A percentile compares a stretch with the other conserved stretches of the same genome.
Conservation (phyloP, 2,888 invertebrate species). For the Ormyrus labotus region DNA sequence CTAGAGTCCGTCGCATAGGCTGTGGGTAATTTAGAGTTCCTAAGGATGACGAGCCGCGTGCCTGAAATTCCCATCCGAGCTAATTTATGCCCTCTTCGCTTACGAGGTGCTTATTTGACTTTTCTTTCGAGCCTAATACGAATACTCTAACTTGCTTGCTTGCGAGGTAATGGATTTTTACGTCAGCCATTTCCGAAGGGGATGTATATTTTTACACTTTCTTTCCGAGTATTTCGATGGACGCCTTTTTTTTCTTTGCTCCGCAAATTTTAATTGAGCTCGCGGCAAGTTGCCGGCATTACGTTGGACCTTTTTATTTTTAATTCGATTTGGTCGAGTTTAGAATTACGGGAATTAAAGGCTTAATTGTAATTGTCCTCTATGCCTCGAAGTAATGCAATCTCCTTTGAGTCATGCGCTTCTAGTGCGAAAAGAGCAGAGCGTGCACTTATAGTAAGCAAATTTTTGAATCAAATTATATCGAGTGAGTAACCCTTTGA, state of each 20-base stretch:
- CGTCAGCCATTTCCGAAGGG: no score
- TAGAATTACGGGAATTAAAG: constrained; percentile 20
- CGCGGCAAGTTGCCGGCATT: background rate
- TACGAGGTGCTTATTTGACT: no score
- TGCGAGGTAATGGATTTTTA: no score
- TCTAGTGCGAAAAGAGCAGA: background rate
- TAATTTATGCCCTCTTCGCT: background rate
- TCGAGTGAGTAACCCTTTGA: background rate
- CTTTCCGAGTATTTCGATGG: no score
- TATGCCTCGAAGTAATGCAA: background rate
- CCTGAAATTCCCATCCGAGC: constrained; percentile 1
- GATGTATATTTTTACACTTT: no score
- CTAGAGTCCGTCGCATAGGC: background rate
- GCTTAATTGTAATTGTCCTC: constrained; percentile 26
- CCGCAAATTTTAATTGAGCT: no score
- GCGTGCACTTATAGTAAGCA: background rate
- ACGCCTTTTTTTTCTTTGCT: no score
- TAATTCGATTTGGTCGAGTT: constrained; percentile 6
- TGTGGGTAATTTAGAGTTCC: constrained; percentile 7
- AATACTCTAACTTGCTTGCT: no score
- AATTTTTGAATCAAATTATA: background rate
- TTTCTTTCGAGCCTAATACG: no score
- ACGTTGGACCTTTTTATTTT: background rate
- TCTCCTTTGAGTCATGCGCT: constrained; percentile 22
- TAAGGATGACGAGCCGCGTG: constrained; percentile 18